Conservation (phyloP, 2,888 invertebrate species). For the Zele albiditarsus region DNA sequence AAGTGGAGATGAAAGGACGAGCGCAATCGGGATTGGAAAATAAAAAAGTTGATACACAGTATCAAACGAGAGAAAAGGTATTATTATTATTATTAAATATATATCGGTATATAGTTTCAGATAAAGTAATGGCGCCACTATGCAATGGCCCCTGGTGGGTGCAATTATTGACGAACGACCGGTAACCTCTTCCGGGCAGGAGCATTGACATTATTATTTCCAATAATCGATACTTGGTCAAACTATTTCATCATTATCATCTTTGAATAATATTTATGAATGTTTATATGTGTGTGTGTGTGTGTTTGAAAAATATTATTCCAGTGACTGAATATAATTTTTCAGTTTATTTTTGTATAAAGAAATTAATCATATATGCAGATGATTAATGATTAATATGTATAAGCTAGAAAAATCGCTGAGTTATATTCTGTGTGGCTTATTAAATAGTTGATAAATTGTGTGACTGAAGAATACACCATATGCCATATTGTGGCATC, state of each 20-base stretch:
- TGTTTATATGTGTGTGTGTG: background rate
- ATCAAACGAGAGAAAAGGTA: too few species aligned
- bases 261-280: background rate
- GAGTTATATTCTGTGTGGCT: too few species aligned
- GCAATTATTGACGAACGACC: slow-evolving; percentile 49
- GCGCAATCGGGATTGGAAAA: slow-evolving; percentile 12
- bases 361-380: too few species aligned
- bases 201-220: slow-evolving; percentile 47
- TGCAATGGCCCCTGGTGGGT: slow-evolving; percentile 17
- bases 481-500: too few species aligned
- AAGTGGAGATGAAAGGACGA: slow-evolving; percentile 18
- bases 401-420: too few species aligned
- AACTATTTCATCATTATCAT: slow-evolving; percentile 25
- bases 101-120: background rate
- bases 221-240: slow-evolving; percentile 44
- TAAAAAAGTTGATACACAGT: slow-evolving; percentile 22
- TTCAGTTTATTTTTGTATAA: too few species aligned
- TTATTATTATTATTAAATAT: background rate
- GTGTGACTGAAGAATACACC: too few species aligned
- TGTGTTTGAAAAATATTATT: too few species aligned
- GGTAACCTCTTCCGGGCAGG: slow-evolving; percentile 43
- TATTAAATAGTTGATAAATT: too few species aligned
- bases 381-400: too few species aligned
- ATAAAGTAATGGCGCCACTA: slow-evolving; percentile 27
- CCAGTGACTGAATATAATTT: too few species aligned